These are phyloP conservation scores for Porites rus DNA, from an alignment of 92 coral and sea anemone genomes.

Conservation along the genomic window DNA sequence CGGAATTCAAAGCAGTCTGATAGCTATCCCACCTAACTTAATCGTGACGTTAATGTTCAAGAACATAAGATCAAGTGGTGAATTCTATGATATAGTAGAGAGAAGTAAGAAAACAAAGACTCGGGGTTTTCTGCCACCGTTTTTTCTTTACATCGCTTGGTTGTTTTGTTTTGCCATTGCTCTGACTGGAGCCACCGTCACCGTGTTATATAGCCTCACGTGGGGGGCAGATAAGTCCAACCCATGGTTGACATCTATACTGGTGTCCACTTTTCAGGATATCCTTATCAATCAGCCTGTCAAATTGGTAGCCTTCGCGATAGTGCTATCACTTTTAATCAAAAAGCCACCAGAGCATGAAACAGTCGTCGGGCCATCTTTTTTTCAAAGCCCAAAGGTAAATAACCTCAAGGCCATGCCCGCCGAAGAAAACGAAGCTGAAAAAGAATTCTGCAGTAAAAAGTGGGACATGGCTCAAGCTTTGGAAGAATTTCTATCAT, in stretches of 20 bases:
- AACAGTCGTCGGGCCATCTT: slow-evolving; percentile 21
- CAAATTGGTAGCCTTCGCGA: slow-evolving; percentile 72
- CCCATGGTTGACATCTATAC: slow-evolving; percentile 71
- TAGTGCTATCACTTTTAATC: slow-evolving; percentile 52
- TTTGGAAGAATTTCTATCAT: neutral
- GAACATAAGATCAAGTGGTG: slow-evolving; percentile 48
- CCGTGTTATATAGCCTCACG: slow-evolving; percentile 69
- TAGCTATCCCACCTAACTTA: slow-evolving; percentile 79
- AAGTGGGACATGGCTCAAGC: neutral
- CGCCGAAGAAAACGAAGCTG: neutral
- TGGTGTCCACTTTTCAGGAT: slow-evolving; percentile 69
- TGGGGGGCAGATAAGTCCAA: slow-evolving; percentile 75
- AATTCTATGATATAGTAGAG: neutral
- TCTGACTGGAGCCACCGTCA: slow-evolving; percentile 68
- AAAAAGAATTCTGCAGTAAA: neutral
- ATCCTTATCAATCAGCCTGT: slow-evolving; percentile 70
- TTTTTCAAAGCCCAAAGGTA: neutral
- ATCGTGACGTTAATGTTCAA: slow-evolving; percentile 73
- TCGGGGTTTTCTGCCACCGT: slow-evolving; percentile 41
- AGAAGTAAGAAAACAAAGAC: neutral
- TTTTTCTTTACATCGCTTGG: slow-evolving; percentile 79
- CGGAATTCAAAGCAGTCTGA: slow-evolving; percentile 84
- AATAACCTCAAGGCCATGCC: no score
- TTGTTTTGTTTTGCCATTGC: slow-evolving; percentile 66
- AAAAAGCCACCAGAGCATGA: slow-evolving; percentile 73